A percentile compares a stretch with the other conserved stretches of the same genome.
Conservation (phyloP, 2,113 vertebrate genomes). For the Athene noctua region DNA sequence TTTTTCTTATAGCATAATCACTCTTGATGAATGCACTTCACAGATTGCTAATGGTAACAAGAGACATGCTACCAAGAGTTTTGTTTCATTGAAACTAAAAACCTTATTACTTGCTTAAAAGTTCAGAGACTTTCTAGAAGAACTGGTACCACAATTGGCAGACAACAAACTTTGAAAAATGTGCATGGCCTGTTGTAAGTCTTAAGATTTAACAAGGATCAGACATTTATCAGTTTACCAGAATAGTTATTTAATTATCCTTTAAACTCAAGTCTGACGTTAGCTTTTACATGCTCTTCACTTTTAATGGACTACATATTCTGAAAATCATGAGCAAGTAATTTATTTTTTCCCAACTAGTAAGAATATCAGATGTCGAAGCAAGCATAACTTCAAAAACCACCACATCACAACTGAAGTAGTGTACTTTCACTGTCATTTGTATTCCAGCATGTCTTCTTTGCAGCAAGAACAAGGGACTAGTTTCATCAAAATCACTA, state of each 20-base stretch:
- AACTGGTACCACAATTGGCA: neutral
- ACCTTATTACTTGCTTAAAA: neutral
- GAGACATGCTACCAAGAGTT: neutral
- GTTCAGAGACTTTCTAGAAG: neutral
- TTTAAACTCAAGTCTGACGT: neutral
- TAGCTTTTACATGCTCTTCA: neutral
- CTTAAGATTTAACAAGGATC: neutral
- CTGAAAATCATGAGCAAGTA: neutral
- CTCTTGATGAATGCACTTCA: neutral
- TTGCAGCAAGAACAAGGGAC: neutral
- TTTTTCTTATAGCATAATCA: neutral
- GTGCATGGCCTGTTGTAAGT: neutral
- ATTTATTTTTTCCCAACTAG: neutral
- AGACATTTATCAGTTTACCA: neutral
- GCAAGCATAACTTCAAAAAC: neutral
- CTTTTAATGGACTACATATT: neutral
- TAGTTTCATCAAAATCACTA: neutral
- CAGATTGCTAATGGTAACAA: constrained; percentile 3
- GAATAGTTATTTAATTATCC: neutral
- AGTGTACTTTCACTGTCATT: neutral
- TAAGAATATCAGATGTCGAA: neutral
- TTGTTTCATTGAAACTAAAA: neutral
- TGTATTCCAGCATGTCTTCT: neutral
- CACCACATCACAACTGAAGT: neutral
- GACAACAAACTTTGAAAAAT: neutral